Evolutionary conservation across 2,113 vertebrate species (phyloP), one percentile per base, ranked within the genome.

Genomic region (Coptodon bakossiorum): DNA sequence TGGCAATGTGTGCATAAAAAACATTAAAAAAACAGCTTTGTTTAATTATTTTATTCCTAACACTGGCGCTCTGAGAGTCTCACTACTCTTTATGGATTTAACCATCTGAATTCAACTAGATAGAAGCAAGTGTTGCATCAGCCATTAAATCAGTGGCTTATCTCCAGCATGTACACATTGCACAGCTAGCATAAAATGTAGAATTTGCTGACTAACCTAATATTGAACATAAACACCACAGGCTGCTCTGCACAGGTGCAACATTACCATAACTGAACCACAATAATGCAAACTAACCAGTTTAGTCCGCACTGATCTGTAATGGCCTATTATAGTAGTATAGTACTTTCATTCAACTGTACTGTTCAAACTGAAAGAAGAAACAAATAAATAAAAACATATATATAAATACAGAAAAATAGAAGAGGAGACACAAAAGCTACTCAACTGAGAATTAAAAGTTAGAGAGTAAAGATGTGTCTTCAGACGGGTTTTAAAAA

Each of bases 11-110:
- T n/a, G 17, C 11, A 36, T 63, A 63, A 63, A 63, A 36, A 63
- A 10, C 14, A 59, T 54, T 0, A 1, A 10, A 31, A 9, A 13
- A 7, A 0, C 5, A 63, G 31, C 9, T 63, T 36, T 63, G 6
- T 63, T 63, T 36, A 63, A 63, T n/a, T 19, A 63, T 63, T 36
- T 63, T 36, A 63, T 63, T 36, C 17, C 59, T 63, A 34, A 34
- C 16, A 61, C 19, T 43, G 36, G n/a, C 3, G 5, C 36, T 71
- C n/a, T 68, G 36, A 40, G 63, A 68, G 19, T 40, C 6, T 40
- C 6, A 68, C 11, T 40, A 11, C 63, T 40, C 11, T 68, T 22
- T 68, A n/a, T 68, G 63, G 63, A 38, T 22, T 68, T 22, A 13
- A n/a, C 34, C 34, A 68, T 36, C 34, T 38, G 19, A 68, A 68